Evolutionary conservation across 1,140 invertebrate genomes (phyloP), one percentile per base, ranked within the genome.

Genomic region (Laupala kohalensis): DNA sequence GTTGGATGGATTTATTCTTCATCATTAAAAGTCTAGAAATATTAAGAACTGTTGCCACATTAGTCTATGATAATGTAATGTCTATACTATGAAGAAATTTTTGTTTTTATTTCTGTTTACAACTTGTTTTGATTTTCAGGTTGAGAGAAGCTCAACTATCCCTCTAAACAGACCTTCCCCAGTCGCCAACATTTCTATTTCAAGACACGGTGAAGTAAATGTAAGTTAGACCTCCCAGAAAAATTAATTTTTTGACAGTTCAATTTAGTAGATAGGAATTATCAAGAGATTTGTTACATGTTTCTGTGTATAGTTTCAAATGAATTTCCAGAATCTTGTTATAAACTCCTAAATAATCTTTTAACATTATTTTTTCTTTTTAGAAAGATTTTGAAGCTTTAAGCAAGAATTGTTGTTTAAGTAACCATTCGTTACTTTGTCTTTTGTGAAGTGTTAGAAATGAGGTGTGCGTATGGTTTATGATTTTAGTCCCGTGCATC

Each of bases 91-190:
- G 37, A 19, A 53, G 19, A 19, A 53, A 19, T 53, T 9, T 53
- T 53, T 13, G 19, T 53, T 53, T 6, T 37, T 15, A 6, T 37
- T 67, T 4, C 25, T 26, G n/a, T n/a, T n/a, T n/a, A n/a, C n/a
- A n/a, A n/a, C n/a, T n/a, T n/a, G n/a, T n/a, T n/a, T n/a, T 68
- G 27, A 69, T 15, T 72, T 72, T 24, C 71, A 72, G 71, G 71
- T 72, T 72, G 71, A 72, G 71, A 63, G 25, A 29, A 69, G 23
- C 71, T 72, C 71, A 69, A 72, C 71, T 69, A 67, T 72, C 71
- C 71, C 64, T 25, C 64, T 69, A 19, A 69, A 28, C 66, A 37
- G 62, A 24, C 28, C 25, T 53, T 69, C 25, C 19, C 24, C 26
- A 29, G 66, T 29, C 67, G 71, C 62, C 71, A 72, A 65, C 71